phyloP scores from a whole-genome alignment of 2,113 vertebrate species.

The Myiozetetes cayanensis region DNA sequence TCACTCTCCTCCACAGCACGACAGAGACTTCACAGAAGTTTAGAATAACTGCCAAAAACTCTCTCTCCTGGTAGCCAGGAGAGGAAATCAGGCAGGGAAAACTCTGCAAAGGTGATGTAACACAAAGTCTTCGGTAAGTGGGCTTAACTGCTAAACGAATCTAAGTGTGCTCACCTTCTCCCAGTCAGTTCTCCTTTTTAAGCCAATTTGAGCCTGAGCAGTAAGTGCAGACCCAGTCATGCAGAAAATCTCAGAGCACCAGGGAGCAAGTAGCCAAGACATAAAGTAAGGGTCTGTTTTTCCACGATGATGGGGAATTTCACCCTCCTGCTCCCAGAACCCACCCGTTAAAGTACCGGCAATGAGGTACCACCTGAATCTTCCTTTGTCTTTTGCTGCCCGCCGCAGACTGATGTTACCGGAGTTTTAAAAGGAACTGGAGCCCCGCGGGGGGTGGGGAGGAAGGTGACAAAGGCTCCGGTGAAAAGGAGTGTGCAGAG shows the following conservation, averaged over 20 bases:
- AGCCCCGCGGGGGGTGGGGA: neutral
- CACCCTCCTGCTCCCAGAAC: neutral
- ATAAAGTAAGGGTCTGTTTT: neutral
- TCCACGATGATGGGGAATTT: neutral
- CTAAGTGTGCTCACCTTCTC: neutral
- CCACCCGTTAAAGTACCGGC: neutral
- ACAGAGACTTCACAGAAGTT: neutral
- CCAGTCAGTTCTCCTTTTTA: neutral
- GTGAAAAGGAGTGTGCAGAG: neutral
- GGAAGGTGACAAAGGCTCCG: neutral
- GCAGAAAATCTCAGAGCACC: neutral
- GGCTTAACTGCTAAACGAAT: neutral
- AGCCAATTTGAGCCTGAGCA: conserved; percentile 14
- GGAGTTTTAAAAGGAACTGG: neutral
- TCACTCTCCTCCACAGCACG: neutral
- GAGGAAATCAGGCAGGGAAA: neutral
- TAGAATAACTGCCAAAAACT: neutral
- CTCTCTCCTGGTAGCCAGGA: neutral
- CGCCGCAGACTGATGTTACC: neutral
- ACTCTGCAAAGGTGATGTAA: neutral
- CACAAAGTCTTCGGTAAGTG: neutral
- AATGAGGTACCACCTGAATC: neutral
- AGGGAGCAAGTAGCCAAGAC: neutral
- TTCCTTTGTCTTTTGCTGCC: conserved; percentile 21
- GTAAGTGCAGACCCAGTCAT: conserved; percentile 15